Base-by-base conservation (phyloP, 2,113 vertebrate genomes). In the Hippocampus comes region DNA sequence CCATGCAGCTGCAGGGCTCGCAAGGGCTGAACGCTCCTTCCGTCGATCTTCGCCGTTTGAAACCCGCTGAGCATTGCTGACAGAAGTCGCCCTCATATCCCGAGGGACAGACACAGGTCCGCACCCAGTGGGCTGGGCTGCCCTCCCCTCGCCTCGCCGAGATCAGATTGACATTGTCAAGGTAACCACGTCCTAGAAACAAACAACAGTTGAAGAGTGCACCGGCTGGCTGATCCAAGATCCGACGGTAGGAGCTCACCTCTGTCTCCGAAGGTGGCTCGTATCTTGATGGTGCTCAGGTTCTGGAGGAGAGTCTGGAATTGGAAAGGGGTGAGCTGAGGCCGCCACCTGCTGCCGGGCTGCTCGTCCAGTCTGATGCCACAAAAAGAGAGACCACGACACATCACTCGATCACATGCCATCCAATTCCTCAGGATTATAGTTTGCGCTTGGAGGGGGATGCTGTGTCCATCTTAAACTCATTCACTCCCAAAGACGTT, bases 281-380 rank as follows among this genome's bases (percentile, higher is more conserved):
- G 90, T 82, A 99, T 97, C 89, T 89, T 86, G 78, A 99, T 81
- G 73, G 94, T 92, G 0, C 94, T 98, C 79, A 99, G 90, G 82
- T 98, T 96, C 71, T 95, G 92, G 60, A 98, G 86, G 21, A 99
- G 89, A 23, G 81, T 91, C 51, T 94, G 95, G 74, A 94, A 98
- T 46, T 96, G 92, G 2, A 87, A 75, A 20, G 92, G 81, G 41
- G 92, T 95, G 43, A 98, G 92, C 72, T 90, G 91, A 1, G 97
- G 96, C 34, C 75, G 94, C 97, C 97, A 99, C 9, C 78, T 84
- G 86, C 93, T 95, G 87, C 86, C 82, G 0, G 81, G 87, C 23
- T 89, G 89, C 78, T 98, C 95, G 0, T 95, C 94, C 90, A 99
- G 75, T 43, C 97, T 99, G 27, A 41, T 41, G 14, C 9, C 17